phyloP scores from a whole-genome alignment of 2,888 invertebrate genomes.

The Pollenia labialis region DNA sequence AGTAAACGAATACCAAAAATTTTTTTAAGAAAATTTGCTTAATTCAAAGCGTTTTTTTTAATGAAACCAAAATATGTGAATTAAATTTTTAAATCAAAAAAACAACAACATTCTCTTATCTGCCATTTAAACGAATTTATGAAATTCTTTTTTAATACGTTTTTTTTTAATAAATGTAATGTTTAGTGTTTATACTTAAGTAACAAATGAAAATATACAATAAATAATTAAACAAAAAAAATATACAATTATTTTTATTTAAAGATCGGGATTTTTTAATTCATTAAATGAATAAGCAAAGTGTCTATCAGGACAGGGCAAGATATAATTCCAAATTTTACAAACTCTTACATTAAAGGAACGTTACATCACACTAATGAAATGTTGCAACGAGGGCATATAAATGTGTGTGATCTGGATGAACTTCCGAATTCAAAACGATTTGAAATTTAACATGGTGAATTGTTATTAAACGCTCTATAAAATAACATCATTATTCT shows the following conservation, averaged over 20 bases:
- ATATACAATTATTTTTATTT: not conserved
- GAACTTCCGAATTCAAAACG: no score
- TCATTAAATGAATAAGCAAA: no score
- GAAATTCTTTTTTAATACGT: slow-evolving; percentile 70
- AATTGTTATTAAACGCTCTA: no score
- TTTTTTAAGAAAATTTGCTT: slow-evolving; percentile 35
- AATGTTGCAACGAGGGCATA: no score
- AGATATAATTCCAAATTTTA: no score
- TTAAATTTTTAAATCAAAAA: slow-evolving; percentile 45
- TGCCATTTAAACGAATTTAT: slow-evolving; percentile 72
- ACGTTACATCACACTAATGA: no score
- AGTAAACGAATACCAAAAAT: slow-evolving; percentile 73
- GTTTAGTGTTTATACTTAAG: slow-evolving; percentile 72
- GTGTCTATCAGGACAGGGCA: no score
- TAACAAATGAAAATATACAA: slow-evolving; percentile 69
- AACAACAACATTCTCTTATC: slow-evolving; percentile 65
- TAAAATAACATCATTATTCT: no score
- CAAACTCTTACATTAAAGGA: no score
- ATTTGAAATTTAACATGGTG: no score
- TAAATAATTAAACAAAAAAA: slow-evolving; percentile 34
- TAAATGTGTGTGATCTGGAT: no score
- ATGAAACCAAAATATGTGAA: slow-evolving; percentile 53
- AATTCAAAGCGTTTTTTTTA: slow-evolving; percentile 35
- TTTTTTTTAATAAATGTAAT: slow-evolving; percentile 72
- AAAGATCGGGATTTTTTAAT: not conserved